Percentiles rank a stretch among this genome's conserved stretches.
Conservation (phyloP, 2,113 vertebrate genomes). For the Tachysurus fulvidraco region DNA sequence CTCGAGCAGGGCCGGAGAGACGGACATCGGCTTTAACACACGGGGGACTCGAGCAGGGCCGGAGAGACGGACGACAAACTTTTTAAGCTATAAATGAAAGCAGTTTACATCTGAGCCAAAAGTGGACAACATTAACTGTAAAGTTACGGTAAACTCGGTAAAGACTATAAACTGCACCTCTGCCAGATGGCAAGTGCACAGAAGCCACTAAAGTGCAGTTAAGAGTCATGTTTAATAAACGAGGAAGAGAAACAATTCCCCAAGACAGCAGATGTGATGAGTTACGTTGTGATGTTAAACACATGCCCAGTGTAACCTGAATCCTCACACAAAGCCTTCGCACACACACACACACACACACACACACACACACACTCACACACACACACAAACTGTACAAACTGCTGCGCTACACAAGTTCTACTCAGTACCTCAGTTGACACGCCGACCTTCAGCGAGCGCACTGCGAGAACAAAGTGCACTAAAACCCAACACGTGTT, state of each 20-base stretch:
- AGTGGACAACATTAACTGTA: neutral
- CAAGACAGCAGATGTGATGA: neutral
- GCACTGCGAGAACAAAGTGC: constrained; percentile 59
- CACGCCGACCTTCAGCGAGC: constrained; percentile 57
- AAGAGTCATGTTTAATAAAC: neutral
- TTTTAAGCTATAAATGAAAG: neutral
- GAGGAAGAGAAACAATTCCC: neutral
- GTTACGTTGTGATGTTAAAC: constrained; percentile 11
- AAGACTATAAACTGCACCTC: neutral
- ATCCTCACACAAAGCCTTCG: constrained; percentile 58
- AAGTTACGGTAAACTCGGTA: too few relatives aligned
- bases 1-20: neutral
- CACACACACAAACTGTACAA: constrained; percentile 17
- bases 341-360: constrained; percentile 19
- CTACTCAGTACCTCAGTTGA: constrained; percentile 37
- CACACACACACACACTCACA: constrained; percentile 9
- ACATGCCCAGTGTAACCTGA: constrained; percentile 53
- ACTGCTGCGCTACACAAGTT: neutral
- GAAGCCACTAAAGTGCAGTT: neutral
- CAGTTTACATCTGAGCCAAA: neutral
- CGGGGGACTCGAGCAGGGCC: neutral
- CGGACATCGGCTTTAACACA: neutral
- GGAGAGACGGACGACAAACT: neutral
- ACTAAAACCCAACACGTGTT: constrained; percentile 48
- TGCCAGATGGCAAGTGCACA: neutral